Base-by-base conservation (phyloP, 2,113 vertebrate genomes). In the Synchiropus splendidus region DNA sequence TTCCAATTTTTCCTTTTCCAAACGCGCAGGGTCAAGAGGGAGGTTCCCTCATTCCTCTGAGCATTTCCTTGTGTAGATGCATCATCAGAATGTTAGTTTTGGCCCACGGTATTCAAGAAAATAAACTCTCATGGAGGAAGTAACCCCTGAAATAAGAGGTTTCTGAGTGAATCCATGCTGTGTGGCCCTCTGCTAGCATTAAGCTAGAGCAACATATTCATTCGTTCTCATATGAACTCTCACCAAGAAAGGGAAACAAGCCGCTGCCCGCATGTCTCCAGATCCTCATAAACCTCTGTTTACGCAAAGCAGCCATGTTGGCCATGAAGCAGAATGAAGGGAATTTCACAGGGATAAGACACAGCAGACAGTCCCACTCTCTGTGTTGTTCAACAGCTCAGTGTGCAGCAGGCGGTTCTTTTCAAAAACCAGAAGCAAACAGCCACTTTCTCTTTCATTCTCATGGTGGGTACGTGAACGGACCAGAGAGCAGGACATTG, bases 41-140 rank as follows among this genome's bases (percentile, higher is more conserved):
- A 77, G 71, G 66, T 70, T 42, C 58, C 70, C 72, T 64, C 60
- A 75, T 64, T 74, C 77, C 67, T 66, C 58, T 11, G 74, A 66
- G 61, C 40, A 42, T 76, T 64, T 41, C 51, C 27, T 51, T 49
- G 64, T 45, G 34, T 54, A 61, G 56, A 64, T 47, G 61, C 70
- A 72, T 77, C 60, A 48, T 67, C 65, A 18, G 30, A 64, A 60
- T 87, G 78, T 83, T 86, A 49, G 48, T 77, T 64, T 83, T 86
- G 83, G 85, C 78, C 49, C 13, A 41, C 34, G 15, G 63, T 55
- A 67, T 62, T 45, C 58, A 66, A 55, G 53, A 82, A 86, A 85
- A 84, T 54, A 80, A 84, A 85, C 81, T 55, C 54, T 75, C 52
- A 71, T 61, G 61, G 75, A 85, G 81, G 80, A 85, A 79, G 74